Conservation (phyloP, 1,140 invertebrate species). For the Pogonomyrmex barbatus region DNA sequence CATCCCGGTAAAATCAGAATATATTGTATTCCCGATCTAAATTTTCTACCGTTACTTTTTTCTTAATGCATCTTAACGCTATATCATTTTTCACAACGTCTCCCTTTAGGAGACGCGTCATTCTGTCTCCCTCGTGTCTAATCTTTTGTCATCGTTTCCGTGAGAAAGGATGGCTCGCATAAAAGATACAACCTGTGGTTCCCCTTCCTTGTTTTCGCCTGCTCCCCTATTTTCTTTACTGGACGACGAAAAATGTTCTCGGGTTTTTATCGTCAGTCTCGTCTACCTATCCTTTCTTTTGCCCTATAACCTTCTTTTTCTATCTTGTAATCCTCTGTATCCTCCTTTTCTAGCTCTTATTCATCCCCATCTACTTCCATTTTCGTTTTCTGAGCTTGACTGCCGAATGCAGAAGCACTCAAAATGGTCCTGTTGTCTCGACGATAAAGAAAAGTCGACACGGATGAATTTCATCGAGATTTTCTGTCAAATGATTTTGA, state of each 20-base stretch:
- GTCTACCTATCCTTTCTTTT: not conserved
- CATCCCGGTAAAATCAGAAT: slow-evolving; percentile 10
- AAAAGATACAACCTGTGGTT: slow-evolving; percentile 52
- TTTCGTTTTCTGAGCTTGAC: slow-evolving; percentile 11
- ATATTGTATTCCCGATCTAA: slow-evolving; percentile 4
- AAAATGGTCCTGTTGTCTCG: slow-evolving; percentile 36
- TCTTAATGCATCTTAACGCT: slow-evolving; percentile 15
- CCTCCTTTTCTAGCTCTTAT: not conserved
- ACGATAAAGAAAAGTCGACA: not conserved
- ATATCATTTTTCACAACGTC: slow-evolving; percentile 44
- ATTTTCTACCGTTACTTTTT: slow-evolving; percentile 27
- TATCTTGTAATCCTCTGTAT: not conserved
- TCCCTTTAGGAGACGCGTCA: slow-evolving; percentile 9
- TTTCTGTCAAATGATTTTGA: slow-evolving; percentile 27
- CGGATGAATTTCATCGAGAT: slow-evolving; percentile 16
- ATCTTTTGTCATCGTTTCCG: slow-evolving; percentile 68
- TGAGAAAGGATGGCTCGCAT: slow-evolving; percentile 59
- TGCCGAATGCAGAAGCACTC: slow-evolving; percentile 28
- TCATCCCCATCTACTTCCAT: not conserved
- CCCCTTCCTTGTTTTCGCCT: slow-evolving; percentile 23
- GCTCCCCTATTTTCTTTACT: slow-evolving; percentile 33
- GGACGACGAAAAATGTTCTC: slow-evolving; percentile 49
- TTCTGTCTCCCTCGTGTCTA: slow-evolving; percentile 36
- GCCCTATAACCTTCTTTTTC: not conserved
- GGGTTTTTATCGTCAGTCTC: slow-evolving; percentile 24